Evolutionary conservation across 1,140 invertebrate species (phyloP).

Genomic region (Pseudachorutes palmiensis): DNA sequence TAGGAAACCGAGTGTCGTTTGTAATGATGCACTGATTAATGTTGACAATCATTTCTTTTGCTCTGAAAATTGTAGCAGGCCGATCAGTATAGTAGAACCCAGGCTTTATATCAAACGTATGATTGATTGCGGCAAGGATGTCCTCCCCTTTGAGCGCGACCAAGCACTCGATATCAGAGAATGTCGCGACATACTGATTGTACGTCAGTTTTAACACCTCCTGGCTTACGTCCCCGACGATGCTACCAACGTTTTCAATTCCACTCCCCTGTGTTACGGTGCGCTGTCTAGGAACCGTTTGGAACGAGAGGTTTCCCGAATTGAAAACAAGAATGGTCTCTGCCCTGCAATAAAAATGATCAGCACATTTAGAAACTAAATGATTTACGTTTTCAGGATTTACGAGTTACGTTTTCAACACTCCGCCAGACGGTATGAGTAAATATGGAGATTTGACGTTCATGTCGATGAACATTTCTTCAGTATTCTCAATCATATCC

Average conservation of each 20-base stretch:
- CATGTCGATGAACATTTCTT: not conserved
- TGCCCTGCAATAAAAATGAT: not conserved
- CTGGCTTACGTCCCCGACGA: not conserved
- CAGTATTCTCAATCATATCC: constrained; percentile 3
- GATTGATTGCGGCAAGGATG: not conserved
- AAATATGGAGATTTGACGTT: not conserved
- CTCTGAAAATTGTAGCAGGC: not conserved
- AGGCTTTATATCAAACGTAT: not conserved
- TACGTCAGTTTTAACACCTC: not conserved
- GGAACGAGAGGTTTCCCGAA: not conserved
- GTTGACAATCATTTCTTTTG: not conserved
- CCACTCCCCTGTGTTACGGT: not conserved
- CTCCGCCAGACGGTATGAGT: not conserved
- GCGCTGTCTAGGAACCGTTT: not conserved
- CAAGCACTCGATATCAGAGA: not conserved
- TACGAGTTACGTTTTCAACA: not conserved
- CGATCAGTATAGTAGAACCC: not conserved
- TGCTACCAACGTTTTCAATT: not conserved
- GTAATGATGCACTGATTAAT: constrained; percentile 7
- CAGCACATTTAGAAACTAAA: not conserved
- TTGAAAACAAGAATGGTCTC: not conserved
- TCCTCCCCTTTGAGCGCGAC: not conserved
- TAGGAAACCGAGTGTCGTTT: constrained; percentile 10
- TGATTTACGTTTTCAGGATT: not conserved
- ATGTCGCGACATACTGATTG: not conserved